phyloP scores from a whole-genome alignment of 2,113 vertebrate species.

The Leucopternis melanops region DNA sequence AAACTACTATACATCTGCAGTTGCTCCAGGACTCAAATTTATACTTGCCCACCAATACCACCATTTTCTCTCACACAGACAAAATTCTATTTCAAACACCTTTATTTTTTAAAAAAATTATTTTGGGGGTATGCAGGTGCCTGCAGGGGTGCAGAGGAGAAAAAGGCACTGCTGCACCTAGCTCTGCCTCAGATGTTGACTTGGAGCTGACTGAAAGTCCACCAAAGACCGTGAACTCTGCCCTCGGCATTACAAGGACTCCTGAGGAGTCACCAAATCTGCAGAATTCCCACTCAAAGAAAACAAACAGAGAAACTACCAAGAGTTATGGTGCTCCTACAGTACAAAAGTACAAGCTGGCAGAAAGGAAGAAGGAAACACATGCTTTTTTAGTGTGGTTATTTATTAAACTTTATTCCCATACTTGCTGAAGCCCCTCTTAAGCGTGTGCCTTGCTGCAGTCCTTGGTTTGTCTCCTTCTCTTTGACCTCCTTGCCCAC shows the following conservation, averaged over 20 bases:
- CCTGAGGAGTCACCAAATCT: not conserved
- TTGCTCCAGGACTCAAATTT: not conserved
- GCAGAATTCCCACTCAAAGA: not conserved
- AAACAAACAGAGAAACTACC: not conserved
- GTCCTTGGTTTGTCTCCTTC: not conserved
- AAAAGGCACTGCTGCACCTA: not conserved
- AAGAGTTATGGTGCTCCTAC: not conserved
- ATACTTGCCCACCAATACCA: not conserved
- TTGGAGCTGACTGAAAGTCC: not conserved
- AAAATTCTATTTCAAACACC: not conserved
- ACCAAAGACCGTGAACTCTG: not conserved
- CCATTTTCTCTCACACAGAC: not conserved
- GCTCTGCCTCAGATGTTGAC: not conserved
- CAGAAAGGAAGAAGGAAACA: not conserved
- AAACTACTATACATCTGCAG: not conserved
- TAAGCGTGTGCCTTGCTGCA: not conserved
- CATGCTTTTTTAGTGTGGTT: not conserved
- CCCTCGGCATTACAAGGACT: accelerated
- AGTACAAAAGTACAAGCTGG: not conserved
- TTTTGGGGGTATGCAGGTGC: not conserved
- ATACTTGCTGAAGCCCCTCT: not conserved
- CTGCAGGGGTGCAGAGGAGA: not conserved
- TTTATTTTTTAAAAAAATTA: no score
- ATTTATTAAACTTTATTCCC: not conserved
- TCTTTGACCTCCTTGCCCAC: not conserved